Base-by-base conservation (phyloP, 2,888 invertebrate genomes). In the Gibbula magus region DNA sequence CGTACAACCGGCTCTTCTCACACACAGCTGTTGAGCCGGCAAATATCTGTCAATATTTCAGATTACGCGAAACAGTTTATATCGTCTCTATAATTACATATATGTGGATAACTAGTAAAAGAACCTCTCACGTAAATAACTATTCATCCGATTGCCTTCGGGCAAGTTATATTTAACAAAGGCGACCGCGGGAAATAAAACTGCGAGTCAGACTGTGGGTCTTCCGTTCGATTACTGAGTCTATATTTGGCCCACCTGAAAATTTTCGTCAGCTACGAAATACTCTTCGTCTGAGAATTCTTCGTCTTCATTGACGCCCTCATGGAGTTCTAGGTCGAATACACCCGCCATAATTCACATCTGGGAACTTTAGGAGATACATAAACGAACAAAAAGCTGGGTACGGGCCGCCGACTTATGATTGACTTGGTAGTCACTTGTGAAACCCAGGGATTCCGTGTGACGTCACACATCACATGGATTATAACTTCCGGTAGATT, bases 261-360 rank as follows among this genome's bases (percentile, higher is more conserved):
- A 88, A 80, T 88, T 87, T 79, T 89, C 90, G 81, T 91, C 92
- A 81, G 89, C 87, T 86, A 96, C 96, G 92, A 97, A 96, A 93
- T 96, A 96, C 94, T 98, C 98, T 93, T 98, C 97, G 89, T 97
- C 96, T 78, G 94, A 94, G 91, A 92, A 96, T 96, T 92, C 91
- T 74, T 92, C 92, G 32, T 89, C 86, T 35, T 85, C 88, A 75
- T 88, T 88, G 20, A 88, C 89, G 61, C 89, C 89, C 79, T 93
- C 93, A 91, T 96, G 95, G 92, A 98, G 94, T 94, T 98, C 98
- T 93, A 98, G 95, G 95, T 97, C 97, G 94, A 98, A 98, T 93
- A 98, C 96, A 94, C 96, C 97, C 93, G 93, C 93, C 93, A 93
- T 93, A 70, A 77, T 83, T 85, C 82, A 86, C 80, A 85, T 82